Percentiles rank a stretch among this genome's conserved stretches.
Conservation (phyloP, 2,113 vertebrate genomes). For the Heterotilapia buettikoferi region DNA sequence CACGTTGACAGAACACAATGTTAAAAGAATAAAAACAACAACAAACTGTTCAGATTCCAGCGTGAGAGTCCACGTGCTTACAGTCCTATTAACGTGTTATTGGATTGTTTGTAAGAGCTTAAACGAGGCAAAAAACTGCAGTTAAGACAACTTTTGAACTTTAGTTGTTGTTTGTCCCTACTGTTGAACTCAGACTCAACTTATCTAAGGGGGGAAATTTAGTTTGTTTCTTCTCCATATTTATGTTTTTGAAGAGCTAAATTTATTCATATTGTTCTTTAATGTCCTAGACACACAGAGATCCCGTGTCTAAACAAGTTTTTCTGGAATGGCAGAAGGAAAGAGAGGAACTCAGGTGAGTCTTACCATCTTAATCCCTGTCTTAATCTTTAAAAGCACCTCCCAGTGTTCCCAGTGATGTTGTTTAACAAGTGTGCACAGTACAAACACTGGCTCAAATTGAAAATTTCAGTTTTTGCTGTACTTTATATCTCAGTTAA, state of each 20-base stretch:
- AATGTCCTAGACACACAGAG: conserved; percentile 67
- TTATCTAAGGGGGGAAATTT: not conserved
- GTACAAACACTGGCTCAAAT: not conserved
- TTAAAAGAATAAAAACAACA: accelerated
- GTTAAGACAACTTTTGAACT: not conserved
- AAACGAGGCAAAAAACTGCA: not conserved
- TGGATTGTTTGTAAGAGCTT: not conserved
- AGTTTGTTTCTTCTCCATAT: not conserved
- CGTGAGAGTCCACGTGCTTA: not conserved
- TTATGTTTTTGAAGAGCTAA: not conserved
- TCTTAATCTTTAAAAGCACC: not conserved
- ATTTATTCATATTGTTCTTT: not conserved
- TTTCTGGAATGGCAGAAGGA: conserved; percentile 80
- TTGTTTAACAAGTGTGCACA: not conserved
- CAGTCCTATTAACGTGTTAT: not conserved
- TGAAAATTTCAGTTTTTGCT: not conserved
- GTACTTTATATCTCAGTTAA: not conserved
- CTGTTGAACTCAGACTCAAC: not conserved
- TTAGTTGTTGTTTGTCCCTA: not conserved
- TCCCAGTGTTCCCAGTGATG: not conserved
- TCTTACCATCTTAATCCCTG: not conserved
- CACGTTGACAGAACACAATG: not conserved
- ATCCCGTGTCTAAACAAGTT: conserved; percentile 69
- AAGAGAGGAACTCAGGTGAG: conserved; percentile 78
- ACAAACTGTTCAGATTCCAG: accelerated